A percentile compares a stretch with the other conserved stretches of the same genome.
These are phyloP conservation scores for Phortica variegata DNA, from an alignment of 1,140 invertebrate genomes.

Conservation along the genomic window DNA sequence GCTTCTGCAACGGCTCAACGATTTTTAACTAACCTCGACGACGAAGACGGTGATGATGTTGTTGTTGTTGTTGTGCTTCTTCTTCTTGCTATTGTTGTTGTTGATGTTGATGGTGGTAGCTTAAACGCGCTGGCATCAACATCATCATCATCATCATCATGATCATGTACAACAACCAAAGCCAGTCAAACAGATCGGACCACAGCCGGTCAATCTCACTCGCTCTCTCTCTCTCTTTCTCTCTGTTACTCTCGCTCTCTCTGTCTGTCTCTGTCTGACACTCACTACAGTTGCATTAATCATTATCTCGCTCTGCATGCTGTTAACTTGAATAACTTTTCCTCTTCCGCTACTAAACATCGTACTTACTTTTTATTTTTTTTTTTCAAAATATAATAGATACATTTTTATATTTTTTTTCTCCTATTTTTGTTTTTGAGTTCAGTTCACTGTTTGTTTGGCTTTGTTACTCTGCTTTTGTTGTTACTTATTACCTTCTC, in stretches of 20 bases:
- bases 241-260: not conserved
- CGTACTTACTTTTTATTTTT: conserved; percentile 14
- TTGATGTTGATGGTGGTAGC: conserved; percentile 3
- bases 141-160: conserved; percentile 27
- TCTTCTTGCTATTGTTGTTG: conserved; percentile 6
- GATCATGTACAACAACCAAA: conserved; percentile 27
- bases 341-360: conserved; percentile 1
- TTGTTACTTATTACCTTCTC: conserved; percentile 8
- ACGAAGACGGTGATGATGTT: conserved; percentile 4
- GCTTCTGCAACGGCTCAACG: conserved; percentile 29
- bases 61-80: not conserved
- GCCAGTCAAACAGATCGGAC: conserved; percentile 50
- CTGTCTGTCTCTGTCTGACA: not conserved
- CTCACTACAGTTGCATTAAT: not conserved
- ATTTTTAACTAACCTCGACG: conserved; percentile 18
- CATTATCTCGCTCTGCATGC: conserved; percentile 2
- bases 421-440: conserved; percentile 23
- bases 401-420: conserved; percentile 16
- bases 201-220: conserved; percentile 33
- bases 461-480: not conserved
- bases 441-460: too few species aligned
- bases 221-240: conserved; percentile 1
- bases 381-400: conserved; percentile 5
- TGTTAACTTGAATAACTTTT: conserved; percentile 5
- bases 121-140: conserved; percentile 12